These are phyloP conservation scores for Pristiophorus japonicus DNA, from an alignment of 2,113 vertebrate species.

Conservation along the genomic window DNA sequence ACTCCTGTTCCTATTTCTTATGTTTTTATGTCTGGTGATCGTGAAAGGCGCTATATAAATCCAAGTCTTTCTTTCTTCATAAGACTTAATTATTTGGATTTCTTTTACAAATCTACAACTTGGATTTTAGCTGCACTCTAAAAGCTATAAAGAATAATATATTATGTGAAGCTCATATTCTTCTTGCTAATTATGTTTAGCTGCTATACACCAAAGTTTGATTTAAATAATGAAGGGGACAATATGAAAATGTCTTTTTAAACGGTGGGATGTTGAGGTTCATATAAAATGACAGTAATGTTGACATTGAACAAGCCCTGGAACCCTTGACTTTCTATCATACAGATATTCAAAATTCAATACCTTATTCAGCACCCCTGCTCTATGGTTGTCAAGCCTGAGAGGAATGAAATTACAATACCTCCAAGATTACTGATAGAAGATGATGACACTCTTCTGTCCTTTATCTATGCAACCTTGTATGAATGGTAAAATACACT, in stretches of 20 bases:
- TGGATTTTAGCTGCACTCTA: neutral
- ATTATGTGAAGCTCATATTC: neutral
- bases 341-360: neutral
- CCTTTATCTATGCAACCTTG: neutral
- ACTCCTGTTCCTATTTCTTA: too few relatives aligned
- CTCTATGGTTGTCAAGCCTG: neutral
- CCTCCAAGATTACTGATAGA: neutral
- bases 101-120: neutral
- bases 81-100: neutral
- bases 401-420: neutral
- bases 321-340: neutral
- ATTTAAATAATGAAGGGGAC: neutral
- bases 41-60: too few relatives aligned
- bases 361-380: neutral
- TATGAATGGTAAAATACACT: neutral
- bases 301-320: neutral
- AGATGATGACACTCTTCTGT: neutral
- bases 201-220: neutral
- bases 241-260: neutral
- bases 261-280: neutral
- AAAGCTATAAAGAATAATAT: neutral
- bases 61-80: too few relatives aligned
- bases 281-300: neutral
- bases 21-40: too few relatives aligned
- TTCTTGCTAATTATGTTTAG: neutral